Base-by-base conservation (phyloP, 2,888 invertebrate species). In the Tachina lurida region DNA sequence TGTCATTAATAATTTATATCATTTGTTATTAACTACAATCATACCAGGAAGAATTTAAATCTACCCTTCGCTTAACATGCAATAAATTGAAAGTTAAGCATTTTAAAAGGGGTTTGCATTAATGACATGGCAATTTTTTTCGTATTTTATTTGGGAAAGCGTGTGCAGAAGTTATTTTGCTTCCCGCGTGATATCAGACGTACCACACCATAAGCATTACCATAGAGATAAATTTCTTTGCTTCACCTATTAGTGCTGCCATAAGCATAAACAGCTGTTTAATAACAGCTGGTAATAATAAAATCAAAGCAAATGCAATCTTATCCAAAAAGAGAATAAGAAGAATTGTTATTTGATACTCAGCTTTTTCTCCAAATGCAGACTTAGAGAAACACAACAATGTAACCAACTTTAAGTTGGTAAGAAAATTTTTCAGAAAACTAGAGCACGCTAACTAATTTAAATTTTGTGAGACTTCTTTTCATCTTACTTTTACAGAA, bases 361-460 rank as follows among this genome's bases (percentile, higher is more conserved):
- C 19, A 67, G 54, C 17, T 45, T 52, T 52, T 68, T 62, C 31
- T 58, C 19, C 3, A 58, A 74, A 73, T 43, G 13, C 41, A 65
- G 58, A 62, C 84, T 80, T 71, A 73, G 58, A n/a, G n/a, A 19
- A 77, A 41, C 41, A 62, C 73, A 84, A 84, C 78, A 82, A 85
- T 85, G 82, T 75, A 85, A 82, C 85, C 54, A 65, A 85, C 78
- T 82, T 77, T 41, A 74, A 68, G 81, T 67, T 65, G 41, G n/a
- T n/a, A n/a, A n/a, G n/a, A n/a, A n/a, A n/a, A n/a, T 22, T 3
- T 22, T 3, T 22, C 22, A 3, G 1, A 3, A 3, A 22, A 22
- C 1, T 22, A 22, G 22, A 22, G 22, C 22, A 22, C 22, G 3
- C 22, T 22, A n/a, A n/a, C 22, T 22, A 22, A 22, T 22, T 22